These are phyloP conservation scores for Coccyzus lansbergi DNA, from an alignment of 2,797 vertebrate genomes.

Conservation along the genomic window DNA sequence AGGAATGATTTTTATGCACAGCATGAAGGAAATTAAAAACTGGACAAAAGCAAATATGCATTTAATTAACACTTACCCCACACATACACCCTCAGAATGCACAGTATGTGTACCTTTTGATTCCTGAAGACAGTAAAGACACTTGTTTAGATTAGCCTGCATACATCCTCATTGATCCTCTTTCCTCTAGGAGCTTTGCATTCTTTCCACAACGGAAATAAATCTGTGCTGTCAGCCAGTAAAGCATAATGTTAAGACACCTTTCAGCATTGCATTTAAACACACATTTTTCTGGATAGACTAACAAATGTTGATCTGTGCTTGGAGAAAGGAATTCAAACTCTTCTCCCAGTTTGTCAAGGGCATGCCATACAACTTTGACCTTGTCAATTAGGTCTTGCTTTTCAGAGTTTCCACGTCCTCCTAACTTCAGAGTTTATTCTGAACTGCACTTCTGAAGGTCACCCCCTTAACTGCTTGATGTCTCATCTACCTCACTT, in stretches of 20 bases:
- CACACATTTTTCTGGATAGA: background rate
- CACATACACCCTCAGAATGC: background rate
- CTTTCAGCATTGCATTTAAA: background rate
- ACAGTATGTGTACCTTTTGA: background rate
- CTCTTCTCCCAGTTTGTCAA: background rate
- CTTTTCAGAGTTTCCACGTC: background rate
- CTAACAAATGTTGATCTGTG: background rate
- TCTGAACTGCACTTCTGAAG: background rate
- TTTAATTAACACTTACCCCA: conserved; percentile 3
- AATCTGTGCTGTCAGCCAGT: background rate
- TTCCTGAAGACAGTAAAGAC: background rate
- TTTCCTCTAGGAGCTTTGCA: background rate
- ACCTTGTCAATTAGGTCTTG: background rate
- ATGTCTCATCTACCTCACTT: background rate
- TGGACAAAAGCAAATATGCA: background rate
- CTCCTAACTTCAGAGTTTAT: background rate
- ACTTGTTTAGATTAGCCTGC: background rate
- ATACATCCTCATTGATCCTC: background rate
- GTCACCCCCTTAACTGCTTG: background rate
- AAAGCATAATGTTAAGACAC: background rate
- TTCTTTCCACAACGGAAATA: conserved; percentile 16
- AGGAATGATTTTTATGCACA: background rate
- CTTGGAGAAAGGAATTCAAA: background rate
- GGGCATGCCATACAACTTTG: background rate
- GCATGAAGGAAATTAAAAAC: background rate